These are phyloP conservation scores for Bombyx mandarina DNA, from an alignment of 1,140 invertebrate species.

Conservation along the genomic window DNA sequence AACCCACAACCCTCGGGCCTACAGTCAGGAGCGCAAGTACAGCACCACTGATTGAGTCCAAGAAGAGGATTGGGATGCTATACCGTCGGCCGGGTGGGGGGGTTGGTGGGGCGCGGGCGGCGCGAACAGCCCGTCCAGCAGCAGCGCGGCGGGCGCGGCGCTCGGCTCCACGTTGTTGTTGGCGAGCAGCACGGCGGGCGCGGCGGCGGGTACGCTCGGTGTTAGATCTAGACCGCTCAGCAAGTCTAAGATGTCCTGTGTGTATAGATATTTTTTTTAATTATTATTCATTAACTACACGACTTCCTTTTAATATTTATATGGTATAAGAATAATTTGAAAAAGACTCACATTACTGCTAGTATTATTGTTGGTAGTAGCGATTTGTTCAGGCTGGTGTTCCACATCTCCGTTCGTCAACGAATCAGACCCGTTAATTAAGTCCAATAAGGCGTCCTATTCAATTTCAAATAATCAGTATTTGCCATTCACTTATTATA, in stretches of 20 bases:
- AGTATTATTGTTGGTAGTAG: constrained; percentile 73
- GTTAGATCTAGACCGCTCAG: constrained; percentile 80
- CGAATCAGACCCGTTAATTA: constrained; percentile 58
- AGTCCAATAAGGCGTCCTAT: constrained; percentile 49
- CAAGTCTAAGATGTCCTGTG: constrained; percentile 88
- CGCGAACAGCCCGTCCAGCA: constrained; percentile 76
- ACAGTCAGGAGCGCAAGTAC: too few species aligned
- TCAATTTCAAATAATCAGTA: constrained; percentile 8
- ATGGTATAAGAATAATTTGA: neutral
- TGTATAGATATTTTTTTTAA: neutral
- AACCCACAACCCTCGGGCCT: too few species aligned
- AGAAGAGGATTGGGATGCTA: too few species aligned
- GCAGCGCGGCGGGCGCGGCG: constrained; percentile 63
- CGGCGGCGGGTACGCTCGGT: constrained; percentile 41
- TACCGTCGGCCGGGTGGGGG: neutral
- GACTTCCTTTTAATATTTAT: neutral
- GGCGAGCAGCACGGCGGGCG: constrained; percentile 32
- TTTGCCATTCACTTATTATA: neutral
- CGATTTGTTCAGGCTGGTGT: constrained; percentile 28
- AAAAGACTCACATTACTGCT: constrained; percentile 57
- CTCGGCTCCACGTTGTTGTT: constrained; percentile 1
- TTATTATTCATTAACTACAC: too few species aligned
- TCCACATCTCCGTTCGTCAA: constrained; percentile 55
- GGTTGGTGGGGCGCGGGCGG: neutral
- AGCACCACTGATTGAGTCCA: too few species aligned